Percentiles rank a stretch among this genome's conserved stretches.
Evolutionary conservation across 2,888 invertebrate genomes (phyloP).

Genomic region (Dascillus cervinus): DNA sequence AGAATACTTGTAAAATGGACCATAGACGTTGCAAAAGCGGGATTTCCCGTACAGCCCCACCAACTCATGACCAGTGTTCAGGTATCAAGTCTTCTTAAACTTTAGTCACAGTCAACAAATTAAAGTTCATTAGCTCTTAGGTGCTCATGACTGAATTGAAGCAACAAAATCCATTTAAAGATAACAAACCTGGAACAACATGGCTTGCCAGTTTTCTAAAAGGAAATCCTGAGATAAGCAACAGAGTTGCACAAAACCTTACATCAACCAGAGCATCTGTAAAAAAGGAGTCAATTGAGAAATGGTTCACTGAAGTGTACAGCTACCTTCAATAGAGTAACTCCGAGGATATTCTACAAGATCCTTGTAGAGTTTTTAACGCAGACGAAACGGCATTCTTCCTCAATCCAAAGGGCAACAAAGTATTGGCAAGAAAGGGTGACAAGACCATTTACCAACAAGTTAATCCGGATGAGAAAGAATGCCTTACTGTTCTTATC

Average conservation of each 20-base stretch:
- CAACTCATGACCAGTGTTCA: slow-evolving; percentile 5
- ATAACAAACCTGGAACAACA: slow-evolving; percentile 6
- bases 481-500: slow-evolving; percentile 24
- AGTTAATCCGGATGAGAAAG: slow-evolving; percentile 26
- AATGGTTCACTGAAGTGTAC: slow-evolving; percentile 7
- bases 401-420: slow-evolving; percentile 29
- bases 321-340: slow-evolving; percentile 16
- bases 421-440: slow-evolving; percentile 29
- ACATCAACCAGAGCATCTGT: slow-evolving; percentile 5
- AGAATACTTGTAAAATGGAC: slow-evolving; percentile 5
- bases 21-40: slow-evolving; percentile 6
- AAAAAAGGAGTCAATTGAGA: slow-evolving; percentile 6
- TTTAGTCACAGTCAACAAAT: slow-evolving; percentile 2
- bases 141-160: slow-evolving; percentile 6
- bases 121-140: slow-evolving; percentile 1
- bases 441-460: slow-evolving; percentile 24
- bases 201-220: slow-evolving; percentile 5
- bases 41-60: slow-evolving; percentile 6
- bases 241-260: slow-evolving; percentile 5
- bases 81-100: slow-evolving; percentile 2
- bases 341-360: slow-evolving; percentile 18
- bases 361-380: slow-evolving; percentile 29
- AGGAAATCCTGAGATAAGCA: slow-evolving; percentile 6
- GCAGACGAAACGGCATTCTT: slow-evolving; percentile 34
- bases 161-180: slow-evolving; percentile 6